Conservation (phyloP, 2,888 invertebrate genomes). For the Pandemis corylana region DNA sequence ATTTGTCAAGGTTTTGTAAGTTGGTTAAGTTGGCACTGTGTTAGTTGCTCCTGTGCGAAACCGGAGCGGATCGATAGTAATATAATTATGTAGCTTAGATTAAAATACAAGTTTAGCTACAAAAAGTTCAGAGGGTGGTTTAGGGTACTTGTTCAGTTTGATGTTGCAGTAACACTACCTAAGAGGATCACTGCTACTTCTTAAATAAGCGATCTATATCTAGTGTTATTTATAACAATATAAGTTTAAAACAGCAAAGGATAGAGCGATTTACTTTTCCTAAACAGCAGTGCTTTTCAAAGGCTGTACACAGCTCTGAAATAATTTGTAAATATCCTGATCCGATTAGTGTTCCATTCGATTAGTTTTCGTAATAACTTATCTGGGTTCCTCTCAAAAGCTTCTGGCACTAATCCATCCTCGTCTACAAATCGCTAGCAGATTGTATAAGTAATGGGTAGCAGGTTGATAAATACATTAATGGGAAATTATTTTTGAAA, state of each 20-base stretch:
- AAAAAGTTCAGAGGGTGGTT: not conserved
- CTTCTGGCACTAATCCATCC: not conserved
- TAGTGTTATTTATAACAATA: not conserved
- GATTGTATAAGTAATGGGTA: not conserved
- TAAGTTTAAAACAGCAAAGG: not conserved
- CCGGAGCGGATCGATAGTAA: too few species aligned
- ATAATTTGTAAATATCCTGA: not conserved
- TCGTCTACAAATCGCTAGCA: not conserved
- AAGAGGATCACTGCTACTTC: too few species aligned
- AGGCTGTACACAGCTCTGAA: not conserved
- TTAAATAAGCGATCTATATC: not conserved
- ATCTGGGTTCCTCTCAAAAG: not conserved
- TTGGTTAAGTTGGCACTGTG: too few species aligned
- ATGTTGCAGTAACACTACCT: not conserved
- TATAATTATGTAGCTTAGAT: too few species aligned
- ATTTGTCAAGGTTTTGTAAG: too few species aligned
- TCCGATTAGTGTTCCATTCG: not conserved
- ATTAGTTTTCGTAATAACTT: slow-evolving; percentile 8
- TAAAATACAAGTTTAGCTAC: too few species aligned
- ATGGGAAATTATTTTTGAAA: not conserved
- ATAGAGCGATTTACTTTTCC: not conserved
- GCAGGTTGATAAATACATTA: not conserved
- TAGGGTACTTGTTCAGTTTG: not conserved
- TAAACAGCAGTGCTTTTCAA: not conserved
- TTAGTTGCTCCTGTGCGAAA: too few species aligned